These are phyloP conservation scores for Archilochus colubris DNA, from an alignment of 2,113 vertebrate genomes.

Conservation along the genomic window DNA sequence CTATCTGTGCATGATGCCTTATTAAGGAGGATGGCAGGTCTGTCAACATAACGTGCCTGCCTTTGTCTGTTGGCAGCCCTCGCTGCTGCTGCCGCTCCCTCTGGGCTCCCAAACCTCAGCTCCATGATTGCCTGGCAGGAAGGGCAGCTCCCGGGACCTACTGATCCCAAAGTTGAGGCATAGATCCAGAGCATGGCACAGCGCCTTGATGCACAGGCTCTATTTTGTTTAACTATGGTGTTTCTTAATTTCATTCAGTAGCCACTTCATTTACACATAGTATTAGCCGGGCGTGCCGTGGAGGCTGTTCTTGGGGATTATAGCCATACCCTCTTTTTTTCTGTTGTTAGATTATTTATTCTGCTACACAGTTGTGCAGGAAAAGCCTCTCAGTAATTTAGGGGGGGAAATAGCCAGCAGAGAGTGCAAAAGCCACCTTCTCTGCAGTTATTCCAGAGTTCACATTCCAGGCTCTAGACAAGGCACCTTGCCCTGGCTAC, in stretches of 20 bases:
- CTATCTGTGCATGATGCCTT: accelerated
- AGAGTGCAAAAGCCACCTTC: slow-evolving; percentile 21
- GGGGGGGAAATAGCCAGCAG: neutral
- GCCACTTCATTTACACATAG: neutral
- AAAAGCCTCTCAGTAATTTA: neutral
- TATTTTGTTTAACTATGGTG: too few species aligned
- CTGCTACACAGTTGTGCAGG: neutral
- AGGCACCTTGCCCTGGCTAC: neutral
- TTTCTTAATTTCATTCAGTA: neutral
- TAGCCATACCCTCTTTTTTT: neutral
- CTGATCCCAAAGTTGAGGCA: accelerated
- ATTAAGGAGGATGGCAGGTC: neutral
- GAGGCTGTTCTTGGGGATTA: neutral
- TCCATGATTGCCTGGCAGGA: neutral
- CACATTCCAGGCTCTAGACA: neutral
- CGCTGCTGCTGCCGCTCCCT: accelerated
- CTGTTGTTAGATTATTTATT: neutral
- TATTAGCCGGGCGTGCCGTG: neutral
- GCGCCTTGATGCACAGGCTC: neutral
- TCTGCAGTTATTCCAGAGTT: neutral
- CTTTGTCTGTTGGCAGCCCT: neutral
- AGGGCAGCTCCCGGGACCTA: neutral
- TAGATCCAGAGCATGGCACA: accelerated
- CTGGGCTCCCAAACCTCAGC: neutral
- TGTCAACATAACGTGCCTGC: accelerated